Evolutionary conservation across 2,797 vertebrate species (phyloP).

Genomic region (Tolypeutes matacus): DNA sequence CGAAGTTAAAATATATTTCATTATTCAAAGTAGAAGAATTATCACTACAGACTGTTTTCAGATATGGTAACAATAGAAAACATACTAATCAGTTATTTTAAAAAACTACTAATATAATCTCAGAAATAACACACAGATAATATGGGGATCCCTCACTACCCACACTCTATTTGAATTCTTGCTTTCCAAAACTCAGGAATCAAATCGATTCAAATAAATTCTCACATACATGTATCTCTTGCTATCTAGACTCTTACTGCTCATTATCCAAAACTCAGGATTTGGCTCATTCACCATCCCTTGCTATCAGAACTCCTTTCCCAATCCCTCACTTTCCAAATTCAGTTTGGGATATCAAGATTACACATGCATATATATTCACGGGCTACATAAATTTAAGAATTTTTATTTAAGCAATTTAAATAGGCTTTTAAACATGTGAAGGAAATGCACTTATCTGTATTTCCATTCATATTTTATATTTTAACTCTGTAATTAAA

Average conservation of each 20-base stretch:
- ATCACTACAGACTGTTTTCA: slow-evolving; percentile 22
- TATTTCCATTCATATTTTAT: slow-evolving; percentile 55
- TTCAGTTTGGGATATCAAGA: neutral
- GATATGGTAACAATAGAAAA: slow-evolving; percentile 8
- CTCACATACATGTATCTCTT: neutral
- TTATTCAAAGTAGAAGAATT: slow-evolving; percentile 50
- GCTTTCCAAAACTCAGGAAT: neutral
- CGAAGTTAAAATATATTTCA: slow-evolving; percentile 49
- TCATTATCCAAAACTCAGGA: neutral
- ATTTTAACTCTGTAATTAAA: slow-evolving; percentile 11
- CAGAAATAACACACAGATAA: neutral
- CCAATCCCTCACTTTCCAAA: neutral
- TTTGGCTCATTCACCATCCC: neutral
- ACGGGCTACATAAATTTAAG: neutral
- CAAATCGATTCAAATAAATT: neutral
- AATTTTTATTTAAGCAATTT: too few species aligned
- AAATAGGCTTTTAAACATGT: neutral
- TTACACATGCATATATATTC: neutral
- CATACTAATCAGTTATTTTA: neutral
- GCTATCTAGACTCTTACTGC: neutral
- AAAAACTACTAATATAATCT: neutral
- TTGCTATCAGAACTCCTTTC: neutral
- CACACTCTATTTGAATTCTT: neutral
- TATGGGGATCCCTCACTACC: neutral
- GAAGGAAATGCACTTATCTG: slow-evolving; percentile 2